Base-by-base conservation (phyloP, 2,113 vertebrate species). In the Hyaena hyaena region DNA sequence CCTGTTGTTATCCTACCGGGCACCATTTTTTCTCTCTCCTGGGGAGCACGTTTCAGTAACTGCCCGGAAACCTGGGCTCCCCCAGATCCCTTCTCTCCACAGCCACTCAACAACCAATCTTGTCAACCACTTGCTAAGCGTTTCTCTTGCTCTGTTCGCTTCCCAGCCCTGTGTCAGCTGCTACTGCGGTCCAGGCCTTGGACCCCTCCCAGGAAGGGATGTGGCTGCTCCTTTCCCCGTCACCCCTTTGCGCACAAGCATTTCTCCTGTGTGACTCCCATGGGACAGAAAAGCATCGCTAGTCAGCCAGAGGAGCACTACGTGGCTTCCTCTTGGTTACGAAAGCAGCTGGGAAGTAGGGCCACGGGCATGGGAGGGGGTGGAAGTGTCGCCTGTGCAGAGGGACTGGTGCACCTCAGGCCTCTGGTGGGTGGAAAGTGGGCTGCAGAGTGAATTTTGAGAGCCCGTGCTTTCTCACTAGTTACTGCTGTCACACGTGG, bases 361-460 rank as follows among this genome's bases (percentile, higher is more conserved):
- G 33, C 35, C 35, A 19, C 0, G 0, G 35, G n/a, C n/a, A 1
- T 16, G 4, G 21, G 33, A 66, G 33, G 31, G 31, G 35, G 48
- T 74, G 58, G 50, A 73, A 58, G 48, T 53, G 77, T 92, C 65
- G 14, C 77, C 35, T 82, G 71, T 88, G 26, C 50, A 45, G 58
- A 76, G 31, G 3, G 21, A 31, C 86, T 76, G 45, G 35, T 61
- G 28, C 11, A 1, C 31, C 24, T 2, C 45, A 10, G 83, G 68
- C 48, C 45, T 39, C 55, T 19, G 61, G 53, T 10, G 11, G 11
- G 73, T 21, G 16, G 28, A 21, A 93, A 4, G 16, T 17, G 23
- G 61, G 61, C 43, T 53, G 58, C 50, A 71, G 24, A 71, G 61
- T 43, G 21, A 86, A 33, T 81, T 82, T 96, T 45, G 26, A 0